These are phyloP conservation scores for Morone saxatilis DNA, from an alignment of 2,113 vertebrate species.

Conservation along the genomic window DNA sequence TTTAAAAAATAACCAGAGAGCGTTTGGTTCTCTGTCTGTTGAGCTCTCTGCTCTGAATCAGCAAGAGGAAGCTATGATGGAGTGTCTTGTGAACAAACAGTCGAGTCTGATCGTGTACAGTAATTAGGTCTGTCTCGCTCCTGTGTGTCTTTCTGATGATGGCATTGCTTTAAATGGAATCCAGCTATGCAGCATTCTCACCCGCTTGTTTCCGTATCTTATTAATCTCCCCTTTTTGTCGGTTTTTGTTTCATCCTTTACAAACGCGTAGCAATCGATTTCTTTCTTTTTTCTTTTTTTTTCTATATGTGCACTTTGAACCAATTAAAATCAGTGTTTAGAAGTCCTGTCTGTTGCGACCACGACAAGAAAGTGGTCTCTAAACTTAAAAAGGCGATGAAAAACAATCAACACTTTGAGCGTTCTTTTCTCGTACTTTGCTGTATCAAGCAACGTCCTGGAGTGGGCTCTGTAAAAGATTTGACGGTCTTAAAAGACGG, in stretches of 20 bases:
- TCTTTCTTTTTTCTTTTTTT: slow-evolving; percentile 12
- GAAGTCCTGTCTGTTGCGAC: slow-evolving; percentile 89
- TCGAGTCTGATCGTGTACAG: slow-evolving; percentile 72
- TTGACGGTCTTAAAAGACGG: slow-evolving; percentile 90
- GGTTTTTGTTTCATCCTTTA: slow-evolving; percentile 49
- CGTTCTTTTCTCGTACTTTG: slow-evolving; percentile 71
- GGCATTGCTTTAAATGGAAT: slow-evolving; percentile 97
- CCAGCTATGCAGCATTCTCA: slow-evolving; percentile 98
- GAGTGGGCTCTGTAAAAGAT: slow-evolving; percentile 87
- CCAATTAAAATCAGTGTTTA: slow-evolving; percentile 84
- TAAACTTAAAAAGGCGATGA: slow-evolving; percentile 88
- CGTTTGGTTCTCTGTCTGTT: slow-evolving; percentile 34
- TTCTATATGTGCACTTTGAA: slow-evolving; percentile 78
- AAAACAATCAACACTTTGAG: slow-evolving; percentile 89
- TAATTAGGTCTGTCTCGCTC: slow-evolving; percentile 78
- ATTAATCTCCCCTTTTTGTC: slow-evolving; percentile 71
- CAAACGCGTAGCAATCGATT: slow-evolving; percentile 48
- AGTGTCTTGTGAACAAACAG: slow-evolving; percentile 55
- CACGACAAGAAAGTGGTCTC: slow-evolving; percentile 87
- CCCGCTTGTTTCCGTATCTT: slow-evolving; percentile 88
- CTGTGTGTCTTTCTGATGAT: slow-evolving; percentile 80
- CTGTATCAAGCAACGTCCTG: slow-evolving; percentile 46
- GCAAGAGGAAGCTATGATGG: slow-evolving; percentile 73
- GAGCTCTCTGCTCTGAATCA: slow-evolving; percentile 57
- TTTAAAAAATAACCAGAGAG: slow-evolving; percentile 18